Percentiles rank a stretch among this genome's conserved stretches.
Evolutionary conservation across 2,888 invertebrate genomes (phyloP).

Genomic region (Eupithecia abbreviata): DNA sequence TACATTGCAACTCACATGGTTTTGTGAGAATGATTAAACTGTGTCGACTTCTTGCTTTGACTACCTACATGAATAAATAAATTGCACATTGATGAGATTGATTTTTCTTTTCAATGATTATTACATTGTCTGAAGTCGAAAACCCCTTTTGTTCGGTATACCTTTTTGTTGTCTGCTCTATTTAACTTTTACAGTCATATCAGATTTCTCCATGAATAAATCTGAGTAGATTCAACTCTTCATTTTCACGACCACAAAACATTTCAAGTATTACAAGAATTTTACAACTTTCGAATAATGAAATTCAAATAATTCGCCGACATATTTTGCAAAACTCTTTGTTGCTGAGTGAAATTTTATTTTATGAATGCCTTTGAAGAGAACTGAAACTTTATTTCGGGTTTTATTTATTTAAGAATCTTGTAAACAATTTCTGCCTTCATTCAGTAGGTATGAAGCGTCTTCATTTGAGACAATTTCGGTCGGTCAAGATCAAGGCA

Average conservation of each 20-base stretch:
- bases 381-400: conserved; percentile 32
- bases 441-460: not conserved
- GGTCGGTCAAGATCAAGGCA: not conserved
- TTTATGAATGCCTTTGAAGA: conserved; percentile 42
- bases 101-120: not conserved
- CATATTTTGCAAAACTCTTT: conserved; percentile 29
- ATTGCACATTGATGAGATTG: not conserved
- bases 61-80: not conserved
- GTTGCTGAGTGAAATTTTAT: conserved; percentile 37
- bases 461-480: not conserved
- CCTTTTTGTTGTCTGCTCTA: not conserved
- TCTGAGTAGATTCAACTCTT: conserved; percentile 12
- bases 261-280: conserved; percentile 21
- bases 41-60: not conserved
- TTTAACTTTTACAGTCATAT: not conserved
- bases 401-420: conserved; percentile 27
- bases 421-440: not conserved
- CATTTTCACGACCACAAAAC: conserved; percentile 22
- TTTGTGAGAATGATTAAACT: not conserved
- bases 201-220: conserved; percentile 12
- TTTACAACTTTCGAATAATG: conserved; percentile 32
- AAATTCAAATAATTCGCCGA: conserved; percentile 32
- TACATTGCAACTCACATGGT: not conserved
- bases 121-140: not conserved
- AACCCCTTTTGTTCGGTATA: not conserved